Conservation (phyloP, 2,113 vertebrate species). For the Macquaria ambigua region DNA sequence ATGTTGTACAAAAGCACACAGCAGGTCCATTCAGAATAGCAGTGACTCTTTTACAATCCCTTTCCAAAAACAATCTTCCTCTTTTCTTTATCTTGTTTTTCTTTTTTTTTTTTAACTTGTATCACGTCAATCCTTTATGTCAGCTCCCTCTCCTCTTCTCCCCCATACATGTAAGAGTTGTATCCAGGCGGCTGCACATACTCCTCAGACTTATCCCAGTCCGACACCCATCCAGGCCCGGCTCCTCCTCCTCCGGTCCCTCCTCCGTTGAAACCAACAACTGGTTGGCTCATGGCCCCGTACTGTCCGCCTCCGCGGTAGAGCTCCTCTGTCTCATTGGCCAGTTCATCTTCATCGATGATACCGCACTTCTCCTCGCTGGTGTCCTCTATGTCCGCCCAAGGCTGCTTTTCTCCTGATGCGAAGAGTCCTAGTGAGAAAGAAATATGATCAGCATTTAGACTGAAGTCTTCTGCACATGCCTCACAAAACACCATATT, state of each 20-base stretch:
- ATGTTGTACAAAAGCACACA: conserved; percentile 61
- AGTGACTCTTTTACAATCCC: conserved; percentile 48
- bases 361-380: conserved; percentile 99
- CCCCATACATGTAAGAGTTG: conserved; percentile 89
- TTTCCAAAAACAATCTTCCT: conserved; percentile 55
- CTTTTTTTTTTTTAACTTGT: background rate
- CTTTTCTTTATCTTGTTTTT: conserved; percentile 27
- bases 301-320: conserved; percentile 92
- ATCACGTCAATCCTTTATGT: conserved; percentile 67
- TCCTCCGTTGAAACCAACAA: conserved; percentile 79
- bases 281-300: conserved; percentile 89
- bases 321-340: conserved; percentile 96
- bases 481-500: background rate
- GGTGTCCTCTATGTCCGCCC: conserved; percentile 97
- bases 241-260: conserved; percentile 65
- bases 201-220: conserved; percentile 98
- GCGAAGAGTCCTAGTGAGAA: conserved; percentile 91
- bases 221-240: conserved; percentile 90
- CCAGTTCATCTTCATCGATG: conserved; percentile 96
- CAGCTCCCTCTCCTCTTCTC: conserved; percentile 84
- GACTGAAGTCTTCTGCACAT: background rate
- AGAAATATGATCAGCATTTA: conserved; percentile 45
- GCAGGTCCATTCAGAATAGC: conserved; percentile 53
- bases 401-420: conserved; percentile 96
- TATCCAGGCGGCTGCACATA: conserved; percentile 94